A percentile compares a stretch with the other conserved stretches of the same genome.
Conservation (phyloP, 2,113 vertebrate species). For the Holacanthus passer region DNA sequence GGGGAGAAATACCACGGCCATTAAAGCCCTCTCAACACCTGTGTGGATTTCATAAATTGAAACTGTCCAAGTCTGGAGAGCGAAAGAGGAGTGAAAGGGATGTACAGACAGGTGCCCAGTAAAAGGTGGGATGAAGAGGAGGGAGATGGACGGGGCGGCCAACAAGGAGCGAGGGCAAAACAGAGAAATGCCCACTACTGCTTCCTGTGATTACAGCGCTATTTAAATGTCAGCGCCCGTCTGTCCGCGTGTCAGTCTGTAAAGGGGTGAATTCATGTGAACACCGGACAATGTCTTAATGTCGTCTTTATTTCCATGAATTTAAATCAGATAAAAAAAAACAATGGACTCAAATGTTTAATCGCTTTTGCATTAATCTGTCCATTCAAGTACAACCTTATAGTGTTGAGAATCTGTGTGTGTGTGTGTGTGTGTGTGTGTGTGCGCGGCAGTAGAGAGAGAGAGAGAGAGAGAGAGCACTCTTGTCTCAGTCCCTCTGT, state of each 20-base stretch:
- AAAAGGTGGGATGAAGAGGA: slow-evolving; percentile 27
- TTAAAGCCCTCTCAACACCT: slow-evolving; percentile 71
- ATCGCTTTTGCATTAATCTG: slow-evolving; percentile 52
- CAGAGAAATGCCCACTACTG: slow-evolving; percentile 40
- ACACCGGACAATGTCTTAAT: slow-evolving; percentile 43
- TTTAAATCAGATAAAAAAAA: slow-evolving; percentile 39
- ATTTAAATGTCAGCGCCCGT: slow-evolving; percentile 68
- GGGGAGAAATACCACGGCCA: slow-evolving; percentile 55
- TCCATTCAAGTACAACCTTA: slow-evolving; percentile 48
- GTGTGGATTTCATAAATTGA: slow-evolving; percentile 74
- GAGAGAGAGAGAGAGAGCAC: slow-evolving; percentile 21
- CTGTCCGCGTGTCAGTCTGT: slow-evolving; percentile 15
- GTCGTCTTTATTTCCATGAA: slow-evolving; percentile 57
- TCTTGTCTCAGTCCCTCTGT: slow-evolving; percentile 69
- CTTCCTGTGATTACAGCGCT: slow-evolving; percentile 62
- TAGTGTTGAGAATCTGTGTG: slow-evolving; percentile 16
- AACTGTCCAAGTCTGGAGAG: slow-evolving; percentile 59
- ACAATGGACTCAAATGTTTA: slow-evolving; percentile 24
- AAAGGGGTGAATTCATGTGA: slow-evolving; percentile 43
- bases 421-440: slow-evolving; percentile 27
- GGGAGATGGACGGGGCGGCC: slow-evolving; percentile 39
- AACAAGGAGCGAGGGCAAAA: slow-evolving; percentile 56
- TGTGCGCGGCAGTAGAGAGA: slow-evolving; percentile 1
- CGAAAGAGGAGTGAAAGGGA: background rate
- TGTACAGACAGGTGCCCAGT: slow-evolving; percentile 45